These are phyloP conservation scores for Alsophila aescularia DNA, from an alignment of 2,888 invertebrate genomes.

Conservation along the genomic window DNA sequence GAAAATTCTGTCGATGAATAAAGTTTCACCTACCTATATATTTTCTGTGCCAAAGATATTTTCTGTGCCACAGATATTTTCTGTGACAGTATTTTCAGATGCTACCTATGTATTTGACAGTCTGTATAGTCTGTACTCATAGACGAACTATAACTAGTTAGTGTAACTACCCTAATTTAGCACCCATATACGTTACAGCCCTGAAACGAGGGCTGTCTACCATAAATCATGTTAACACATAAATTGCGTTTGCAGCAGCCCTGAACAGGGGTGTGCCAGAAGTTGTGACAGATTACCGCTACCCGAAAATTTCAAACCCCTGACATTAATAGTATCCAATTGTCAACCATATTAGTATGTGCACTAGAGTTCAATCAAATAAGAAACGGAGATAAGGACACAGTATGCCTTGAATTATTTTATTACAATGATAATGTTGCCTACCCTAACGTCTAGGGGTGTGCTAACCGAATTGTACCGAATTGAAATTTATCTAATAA, in stretches of 20 bases:
- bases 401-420: constrained; percentile 41
- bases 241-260: constrained; percentile 71
- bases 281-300: constrained; percentile 65
- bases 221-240: constrained; percentile 82
- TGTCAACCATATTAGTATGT: constrained; percentile 9
- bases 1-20: too few relatives aligned
- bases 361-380: neutral
- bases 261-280: constrained; percentile 64
- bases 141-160: too few relatives aligned
- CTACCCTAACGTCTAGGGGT: constrained; percentile 45
- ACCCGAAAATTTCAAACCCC: constrained; percentile 7
- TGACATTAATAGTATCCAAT: neutral
- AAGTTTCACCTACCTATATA: too few relatives aligned
- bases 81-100: too few relatives aligned
- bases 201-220: constrained; percentile 59
- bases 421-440: constrained; percentile 48
- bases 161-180: constrained; percentile 56
- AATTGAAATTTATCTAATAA: constrained; percentile 73
- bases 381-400: constrained; percentile 12
- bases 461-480: constrained; percentile 61
- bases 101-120: too few relatives aligned
- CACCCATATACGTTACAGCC: constrained; percentile 44
- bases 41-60: too few relatives aligned
- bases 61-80: too few relatives aligned
- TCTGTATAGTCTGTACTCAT: too few relatives aligned